These are phyloP conservation scores for Paramuricea clavata DNA, from an alignment of 92 coral and sea anemone genomes.

Conservation along the genomic window DNA sequence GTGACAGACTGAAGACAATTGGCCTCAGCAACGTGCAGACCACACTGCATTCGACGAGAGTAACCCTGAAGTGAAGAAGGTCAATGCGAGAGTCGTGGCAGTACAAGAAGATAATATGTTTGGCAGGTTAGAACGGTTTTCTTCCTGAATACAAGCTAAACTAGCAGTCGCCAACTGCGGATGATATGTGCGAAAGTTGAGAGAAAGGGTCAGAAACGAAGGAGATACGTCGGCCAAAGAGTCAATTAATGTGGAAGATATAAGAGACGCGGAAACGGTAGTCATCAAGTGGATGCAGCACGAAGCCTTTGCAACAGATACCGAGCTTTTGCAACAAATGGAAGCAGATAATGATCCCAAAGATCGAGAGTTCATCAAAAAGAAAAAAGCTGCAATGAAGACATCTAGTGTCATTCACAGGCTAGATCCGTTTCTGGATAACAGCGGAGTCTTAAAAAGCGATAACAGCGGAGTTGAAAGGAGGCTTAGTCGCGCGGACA, in stretches of 20 bases:
- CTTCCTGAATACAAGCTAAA: slow-evolving; percentile 37
- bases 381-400: background rate
- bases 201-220: slow-evolving; percentile 16
- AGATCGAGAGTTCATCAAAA: background rate
- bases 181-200: slow-evolving; percentile 30
- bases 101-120: slow-evolving; percentile 13
- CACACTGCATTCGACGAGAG: background rate
- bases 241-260: slow-evolving; percentile 34
- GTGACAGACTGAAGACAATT: slow-evolving; percentile 23
- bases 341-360: background rate
- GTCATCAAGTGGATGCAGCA: slow-evolving; percentile 29
- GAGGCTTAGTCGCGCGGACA: slow-evolving; percentile 21
- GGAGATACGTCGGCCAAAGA: background rate
- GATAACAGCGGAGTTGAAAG: slow-evolving; percentile 37
- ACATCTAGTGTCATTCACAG: background rate
- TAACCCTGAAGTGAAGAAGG: slow-evolving; percentile 45
- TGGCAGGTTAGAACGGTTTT: slow-evolving; percentile 42
- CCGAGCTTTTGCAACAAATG: background rate
- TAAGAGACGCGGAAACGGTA: slow-evolving; percentile 12
- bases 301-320: background rate
- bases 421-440: slow-evolving; percentile 24
- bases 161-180: slow-evolving; percentile 6
- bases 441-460: slow-evolving; percentile 9
- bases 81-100: background rate
- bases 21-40: slow-evolving; percentile 21